Conservation (phyloP, 2,888 invertebrate species). For the Sinotaia quadrata region DNA sequence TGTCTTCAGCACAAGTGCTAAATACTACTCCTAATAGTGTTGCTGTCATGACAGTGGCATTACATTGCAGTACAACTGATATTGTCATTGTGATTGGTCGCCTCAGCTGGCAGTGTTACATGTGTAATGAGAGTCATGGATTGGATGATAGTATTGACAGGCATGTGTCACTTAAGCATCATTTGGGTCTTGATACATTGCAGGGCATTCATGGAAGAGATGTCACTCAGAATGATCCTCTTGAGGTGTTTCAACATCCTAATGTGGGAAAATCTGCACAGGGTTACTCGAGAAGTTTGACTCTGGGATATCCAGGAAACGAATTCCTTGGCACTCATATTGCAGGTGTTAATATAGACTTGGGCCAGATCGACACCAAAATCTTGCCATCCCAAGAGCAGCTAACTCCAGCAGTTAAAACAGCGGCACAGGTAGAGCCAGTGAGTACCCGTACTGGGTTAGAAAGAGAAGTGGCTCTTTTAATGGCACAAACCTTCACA, state of each 20-base stretch:
- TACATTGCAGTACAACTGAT: constrained; percentile 22
- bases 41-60: constrained; percentile 16
- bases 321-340: neutral
- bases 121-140: constrained; percentile 20
- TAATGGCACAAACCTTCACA: constrained; percentile 27
- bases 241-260: neutral
- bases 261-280: neutral
- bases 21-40: neutral
- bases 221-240: neutral
- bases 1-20: neutral
- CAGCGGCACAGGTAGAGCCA: neutral
- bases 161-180: constrained; percentile 15
- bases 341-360: too few relatives aligned
- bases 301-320: neutral
- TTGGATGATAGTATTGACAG: constrained; percentile 21
- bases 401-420: neutral
- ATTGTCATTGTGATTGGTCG: constrained; percentile 16
- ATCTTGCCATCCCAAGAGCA: neutral
- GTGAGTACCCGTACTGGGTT: constrained; percentile 16
- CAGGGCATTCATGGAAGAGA: neutral
- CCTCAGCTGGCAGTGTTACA: constrained; percentile 15
- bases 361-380: too few relatives aligned
- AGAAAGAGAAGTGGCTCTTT: constrained; percentile 25
- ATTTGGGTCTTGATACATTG: neutral
- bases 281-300: neutral